Conservation (phyloP, 2,113 vertebrate species). For the Catagonus wagneri region DNA sequence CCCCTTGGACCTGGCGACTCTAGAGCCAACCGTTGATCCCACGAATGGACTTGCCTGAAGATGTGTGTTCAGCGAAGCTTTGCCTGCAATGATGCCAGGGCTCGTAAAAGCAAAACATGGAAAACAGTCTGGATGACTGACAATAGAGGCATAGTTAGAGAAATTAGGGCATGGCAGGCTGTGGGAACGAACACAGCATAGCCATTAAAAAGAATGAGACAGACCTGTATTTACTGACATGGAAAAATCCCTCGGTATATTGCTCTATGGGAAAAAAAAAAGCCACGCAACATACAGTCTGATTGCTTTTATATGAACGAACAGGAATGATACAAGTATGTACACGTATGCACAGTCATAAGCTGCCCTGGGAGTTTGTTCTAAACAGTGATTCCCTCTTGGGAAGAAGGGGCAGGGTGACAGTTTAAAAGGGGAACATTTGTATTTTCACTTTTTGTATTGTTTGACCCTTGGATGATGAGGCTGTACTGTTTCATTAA, state of each 20-base stretch:
- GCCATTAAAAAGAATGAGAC: background rate
- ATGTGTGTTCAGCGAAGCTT: fast-evolving
- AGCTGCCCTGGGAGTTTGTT: background rate
- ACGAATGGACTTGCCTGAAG: no score
- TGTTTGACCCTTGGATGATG: background rate
- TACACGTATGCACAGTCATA: background rate
- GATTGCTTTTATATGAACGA: background rate
- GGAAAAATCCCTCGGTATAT: background rate
- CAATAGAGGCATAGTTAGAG: background rate
- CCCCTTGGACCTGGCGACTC: fast-evolving
- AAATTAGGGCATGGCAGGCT: background rate
- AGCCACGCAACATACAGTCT: fast-evolving
- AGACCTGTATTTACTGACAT: background rate
- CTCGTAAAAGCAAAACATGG: slow-evolving; percentile 20
- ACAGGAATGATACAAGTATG: fast-evolving
- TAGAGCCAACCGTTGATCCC: no score
- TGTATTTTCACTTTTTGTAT: background rate
- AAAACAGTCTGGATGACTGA: background rate
- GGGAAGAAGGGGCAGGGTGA: background rate
- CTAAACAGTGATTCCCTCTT: background rate
- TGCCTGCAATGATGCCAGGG: background rate
- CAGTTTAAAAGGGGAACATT: background rate
- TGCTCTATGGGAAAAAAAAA: background rate
- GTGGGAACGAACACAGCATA: background rate
- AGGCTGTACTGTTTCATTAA: background rate